Conservation (phyloP, 2,113 vertebrate species). For the human region GRCh38 chr6:94204001-94204500, state of each 20-base stretch:
- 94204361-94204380: background rate
- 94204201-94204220: background rate
- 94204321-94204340: background rate
- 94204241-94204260: background rate
- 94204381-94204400: background rate
- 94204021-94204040: too few relatives aligned
- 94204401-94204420: background rate
- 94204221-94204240: background rate
- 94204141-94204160: conserved; percentile 18
- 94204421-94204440: background rate
- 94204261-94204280: background rate
- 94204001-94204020: too few relatives aligned
- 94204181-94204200: background rate
- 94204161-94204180: background rate
- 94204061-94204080: background rate
- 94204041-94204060: too few relatives aligned
- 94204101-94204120: background rate
- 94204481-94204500: background rate
- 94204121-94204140: background rate
- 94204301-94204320: background rate
- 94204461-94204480: background rate
- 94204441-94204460: background rate
- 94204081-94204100: conserved; percentile 45
- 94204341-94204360: background rate
- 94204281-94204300: conserved; percentile 10